Base-by-base conservation (phyloP, 2,888 invertebrate species). In the Sesamia inferens region DNA sequence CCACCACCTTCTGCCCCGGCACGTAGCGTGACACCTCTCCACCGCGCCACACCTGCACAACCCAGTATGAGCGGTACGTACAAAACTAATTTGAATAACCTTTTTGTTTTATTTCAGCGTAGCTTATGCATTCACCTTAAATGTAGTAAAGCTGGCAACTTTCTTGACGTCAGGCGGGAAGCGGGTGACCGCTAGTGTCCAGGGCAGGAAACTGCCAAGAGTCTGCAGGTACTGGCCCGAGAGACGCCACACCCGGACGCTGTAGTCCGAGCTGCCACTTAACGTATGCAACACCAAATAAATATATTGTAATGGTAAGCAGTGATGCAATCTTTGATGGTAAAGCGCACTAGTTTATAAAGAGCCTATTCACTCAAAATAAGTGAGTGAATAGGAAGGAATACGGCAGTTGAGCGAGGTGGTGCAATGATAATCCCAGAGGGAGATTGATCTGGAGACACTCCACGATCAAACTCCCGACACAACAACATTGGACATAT, bases 81-180 rank as follows among this genome's bases (percentile, higher is more conserved):
- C 22, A 22, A 68, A 39, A 57, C 7, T 16, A 31, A 48, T 19
- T 42, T 16, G n/a, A 44, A 44, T 24, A 5, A 22, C 42, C 42
- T n/a, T 4, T 44, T 51, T 24, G 10, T 71, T 61, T 71, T 67
- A 55, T 22, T 10, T 47, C n/a, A 16, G 2, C 10, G 11, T 63
- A 16, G 3, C 10, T 14, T 11, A 51, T 31, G 31, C 4, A 10
- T 19, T 97, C 13, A 98, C 98, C 94, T 98, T 97, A 70, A 98
- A 95, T 0, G 98, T 98, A 31, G 98, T 98, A 68, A 97, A 98
- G 87, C 98, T 98, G 78, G 97, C 98, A 42, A 97, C 96, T 90
- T 97, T 97, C 84, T 96, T 96, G 11, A 98, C 97, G 90, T 99
- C 98, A 0, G 97, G 97, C 7, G 98, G 98, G 82, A 97, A 93